phyloP scores from a whole-genome alignment of 2,797 vertebrate species.

The Bryconaethiops microstoma region DNA sequence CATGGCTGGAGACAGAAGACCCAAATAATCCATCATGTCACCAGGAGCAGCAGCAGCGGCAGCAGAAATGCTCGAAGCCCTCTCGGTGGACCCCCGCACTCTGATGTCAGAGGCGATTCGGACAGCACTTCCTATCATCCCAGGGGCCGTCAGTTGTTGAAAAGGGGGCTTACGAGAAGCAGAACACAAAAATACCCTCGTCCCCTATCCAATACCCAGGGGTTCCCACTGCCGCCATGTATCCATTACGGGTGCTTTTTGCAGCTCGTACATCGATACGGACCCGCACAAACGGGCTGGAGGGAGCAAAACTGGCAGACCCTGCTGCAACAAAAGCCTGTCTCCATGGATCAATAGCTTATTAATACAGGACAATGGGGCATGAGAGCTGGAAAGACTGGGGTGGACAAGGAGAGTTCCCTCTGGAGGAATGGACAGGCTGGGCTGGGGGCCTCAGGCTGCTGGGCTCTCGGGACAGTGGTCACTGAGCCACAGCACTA shows the following conservation, averaged over 20 bases:
- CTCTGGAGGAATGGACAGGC: constrained; percentile 69
- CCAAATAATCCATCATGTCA: constrained; percentile 81
- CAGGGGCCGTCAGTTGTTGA: constrained; percentile 66
- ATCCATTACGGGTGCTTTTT: constrained; percentile 80
- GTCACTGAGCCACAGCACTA: constrained; percentile 66
- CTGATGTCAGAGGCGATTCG: constrained; percentile 65
- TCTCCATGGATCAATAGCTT: constrained; percentile 80
- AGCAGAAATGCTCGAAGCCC: constrained; percentile 73
- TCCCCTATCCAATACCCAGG: constrained; percentile 57
- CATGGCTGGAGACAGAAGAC: constrained; percentile 71
- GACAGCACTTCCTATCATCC: constrained; percentile 66
- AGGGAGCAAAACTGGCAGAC: constrained; percentile 68
- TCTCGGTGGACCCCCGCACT: constrained; percentile 67
- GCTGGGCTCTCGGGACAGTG: constrained; percentile 63
- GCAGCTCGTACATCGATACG: constrained; percentile 75
- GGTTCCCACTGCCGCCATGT: constrained; percentile 72
- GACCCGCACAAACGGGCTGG: constrained; percentile 64
- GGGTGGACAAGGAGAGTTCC: constrained; percentile 60
- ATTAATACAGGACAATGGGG: constrained; percentile 81
- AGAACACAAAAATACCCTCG: constrained; percentile 60
- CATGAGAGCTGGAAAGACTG: constrained; percentile 69
- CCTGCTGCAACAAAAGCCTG: constrained; percentile 77
- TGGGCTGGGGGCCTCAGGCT: constrained; percentile 51
- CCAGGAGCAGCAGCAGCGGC: constrained; percentile 59
- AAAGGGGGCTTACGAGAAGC: constrained; percentile 69